Base-by-base conservation (phyloP, 2,797 vertebrate species). In the Poecilia velifera region DNA sequence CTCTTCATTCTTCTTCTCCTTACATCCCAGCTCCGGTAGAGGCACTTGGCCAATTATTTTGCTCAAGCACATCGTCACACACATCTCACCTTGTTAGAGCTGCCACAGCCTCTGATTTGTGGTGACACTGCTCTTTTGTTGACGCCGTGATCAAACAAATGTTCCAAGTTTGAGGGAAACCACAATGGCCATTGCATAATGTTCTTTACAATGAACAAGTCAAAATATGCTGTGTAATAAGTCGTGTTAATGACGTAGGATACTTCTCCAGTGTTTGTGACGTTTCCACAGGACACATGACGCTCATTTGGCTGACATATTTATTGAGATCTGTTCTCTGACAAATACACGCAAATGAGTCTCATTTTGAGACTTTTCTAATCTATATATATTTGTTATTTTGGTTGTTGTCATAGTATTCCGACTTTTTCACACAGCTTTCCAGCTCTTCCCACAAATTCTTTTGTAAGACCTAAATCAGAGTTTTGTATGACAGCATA, bases 1-100 rank as follows among this genome's bases (percentile, higher is more conserved):
- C 74, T 85, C 73, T 57, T 88, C 89, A 79, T 80, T 90, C 90
- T 71, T 82, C 84, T 70, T 83, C 84, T 80, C 77, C 85, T 86
- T 81, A 31, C 87, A 88, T 79, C 88, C 84, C 86, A 84, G 46
- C 80, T 73, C 77, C 76, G 16, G 74, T 47, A 41, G 72, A 84
- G 3, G 64, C 76, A 70, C 78, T 78, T 64, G 41, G 83, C 86
- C 88, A 79, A 87, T 86, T 71, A 85, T 86, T 87, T 59, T 62
- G 64, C 87, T 84, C 80, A 90, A 82, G 20, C 66, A 71, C 77
- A 72, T 66, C n/a, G 71, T 70, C 79, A 74, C 66, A 77, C 77
- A 74, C 46, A 74, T 18, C 1, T 1, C 22, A 0, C 39, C 80
- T 85, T 76, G 79, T 78, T 85, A 77, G 71, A 39, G 3, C 76